Evolutionary conservation across 2,888 invertebrate species (phyloP), one percentile per base, ranked within the genome.

Genomic region (Ischnura elegans): DNA sequence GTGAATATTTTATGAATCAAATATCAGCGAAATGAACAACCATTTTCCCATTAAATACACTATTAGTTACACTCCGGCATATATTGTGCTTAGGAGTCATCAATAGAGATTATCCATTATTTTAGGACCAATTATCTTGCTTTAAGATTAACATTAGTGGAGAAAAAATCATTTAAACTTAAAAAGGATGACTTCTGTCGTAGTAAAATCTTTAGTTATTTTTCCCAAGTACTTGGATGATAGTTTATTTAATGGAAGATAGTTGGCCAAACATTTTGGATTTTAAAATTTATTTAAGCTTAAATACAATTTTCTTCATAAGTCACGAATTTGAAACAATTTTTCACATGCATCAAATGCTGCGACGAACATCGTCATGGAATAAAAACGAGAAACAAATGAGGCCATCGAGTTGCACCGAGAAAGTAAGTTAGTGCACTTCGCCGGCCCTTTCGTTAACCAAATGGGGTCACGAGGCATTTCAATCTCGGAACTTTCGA

Each of bases 401-500:
- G 29, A 3, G 36, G 3, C 76, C 76, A 76, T 29, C 13, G 36
- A 36, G 29, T 13, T 16, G 76, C 13, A 76, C 76, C 36, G 1
- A 29, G 8, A 2, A 66, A 25, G 29, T 66, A 76, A 36, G 76
- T 36, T 29, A 10, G 36, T 76, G 36, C 10, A n/a, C 29, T 36
- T 76, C 36, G 36, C 13, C 0, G 29, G 29, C n/a, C 36, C n/a
- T 76, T 36, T 76, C 76, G 36, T 76, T 76, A 36, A 36, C 76
- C 36, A 76, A 19, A 76, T 36, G 21, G 76, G 36, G 36, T 76
- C 76, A 76, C 76, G 76, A 36, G 36, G 29, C 29, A 29, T 76
- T 76, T 76, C 76, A 76, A 76, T 76, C 55, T 66, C 43, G 21
- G 42, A 55, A 61, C 90, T 90, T 90, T 86, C 36, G 61, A 29